These are phyloP conservation scores for Chlamydotis undulata DNA, from an alignment of 2,113 vertebrate species.

Conservation along the genomic window DNA sequence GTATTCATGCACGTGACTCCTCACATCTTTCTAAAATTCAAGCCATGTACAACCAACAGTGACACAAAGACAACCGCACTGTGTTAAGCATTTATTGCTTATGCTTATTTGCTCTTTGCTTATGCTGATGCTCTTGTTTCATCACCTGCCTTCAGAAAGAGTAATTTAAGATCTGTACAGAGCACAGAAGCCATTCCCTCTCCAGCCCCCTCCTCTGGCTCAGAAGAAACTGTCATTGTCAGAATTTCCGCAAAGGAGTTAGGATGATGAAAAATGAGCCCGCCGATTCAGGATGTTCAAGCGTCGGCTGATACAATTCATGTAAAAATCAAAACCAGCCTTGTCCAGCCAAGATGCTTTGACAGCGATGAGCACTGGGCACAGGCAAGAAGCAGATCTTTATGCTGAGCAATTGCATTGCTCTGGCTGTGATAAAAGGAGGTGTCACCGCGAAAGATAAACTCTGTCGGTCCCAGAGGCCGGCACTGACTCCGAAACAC, in stretches of 20 bases:
- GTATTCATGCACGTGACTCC: neutral
- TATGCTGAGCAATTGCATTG: neutral
- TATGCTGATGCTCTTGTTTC: neutral
- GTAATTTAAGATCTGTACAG: too few relatives aligned
- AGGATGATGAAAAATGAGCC: neutral
- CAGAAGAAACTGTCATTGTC: neutral
- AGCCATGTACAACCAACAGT: neutral
- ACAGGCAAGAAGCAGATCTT: neutral
- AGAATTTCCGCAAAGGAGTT: neutral
- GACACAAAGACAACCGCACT: fast-evolving
- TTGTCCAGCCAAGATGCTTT: neutral
- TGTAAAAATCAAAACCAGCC: neutral
- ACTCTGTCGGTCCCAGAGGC: neutral
- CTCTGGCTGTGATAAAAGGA: neutral
- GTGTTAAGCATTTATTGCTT: neutral
- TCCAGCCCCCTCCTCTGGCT: neutral
- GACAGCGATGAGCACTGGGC: neutral
- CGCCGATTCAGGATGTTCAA: neutral
- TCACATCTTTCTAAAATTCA: neutral
- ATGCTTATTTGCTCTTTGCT: neutral
- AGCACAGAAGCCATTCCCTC: neutral
- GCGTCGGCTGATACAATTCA: neutral
- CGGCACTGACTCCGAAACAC: neutral
- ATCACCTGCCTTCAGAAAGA: neutral
- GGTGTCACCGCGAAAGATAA: neutral